Percentiles rank a stretch among this genome's conserved stretches.
Conservation (phyloP, 2,888 invertebrate species). For the Harmothoe impar region DNA sequence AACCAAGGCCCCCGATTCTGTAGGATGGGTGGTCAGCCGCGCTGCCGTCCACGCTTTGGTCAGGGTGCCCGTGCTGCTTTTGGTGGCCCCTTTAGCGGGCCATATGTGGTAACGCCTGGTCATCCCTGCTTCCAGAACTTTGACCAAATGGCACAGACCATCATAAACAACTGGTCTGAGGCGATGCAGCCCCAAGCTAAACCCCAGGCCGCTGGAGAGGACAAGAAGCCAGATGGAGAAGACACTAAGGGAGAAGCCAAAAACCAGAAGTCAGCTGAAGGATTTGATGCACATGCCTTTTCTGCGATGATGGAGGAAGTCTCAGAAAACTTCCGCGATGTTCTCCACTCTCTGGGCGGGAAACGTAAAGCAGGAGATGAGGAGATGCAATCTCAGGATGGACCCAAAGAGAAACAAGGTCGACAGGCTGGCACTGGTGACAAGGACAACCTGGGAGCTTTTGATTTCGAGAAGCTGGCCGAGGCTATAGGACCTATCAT, state of each 20-base stretch:
- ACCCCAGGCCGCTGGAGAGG: neutral
- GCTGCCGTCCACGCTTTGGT: slow-evolving; percentile 17
- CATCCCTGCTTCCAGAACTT: neutral
- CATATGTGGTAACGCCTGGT: neutral
- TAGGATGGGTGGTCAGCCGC: neutral
- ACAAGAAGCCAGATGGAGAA: neutral
- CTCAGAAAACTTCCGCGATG: neutral
- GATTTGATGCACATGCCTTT: neutral
- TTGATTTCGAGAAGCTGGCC: neutral
- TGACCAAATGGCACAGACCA: neutral
- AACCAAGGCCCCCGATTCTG: neutral
- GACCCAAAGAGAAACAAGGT: neutral
- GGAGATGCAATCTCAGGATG: neutral
- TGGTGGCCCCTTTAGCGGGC: neutral
- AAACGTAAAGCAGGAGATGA: neutral
- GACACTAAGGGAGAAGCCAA: neutral
- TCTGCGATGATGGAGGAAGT: neutral
- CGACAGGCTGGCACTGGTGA: neutral
- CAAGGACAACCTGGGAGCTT: neutral
- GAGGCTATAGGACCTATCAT: neutral
- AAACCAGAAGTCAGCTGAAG: neutral
- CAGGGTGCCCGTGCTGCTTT: no score
- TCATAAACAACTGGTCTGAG: neutral
- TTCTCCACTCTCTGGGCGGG: neutral
- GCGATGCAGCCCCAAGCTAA: neutral